Conservation (phyloP, 2,797 vertebrate genomes). For the Ctenochaetus hawaiiensis region DNA sequence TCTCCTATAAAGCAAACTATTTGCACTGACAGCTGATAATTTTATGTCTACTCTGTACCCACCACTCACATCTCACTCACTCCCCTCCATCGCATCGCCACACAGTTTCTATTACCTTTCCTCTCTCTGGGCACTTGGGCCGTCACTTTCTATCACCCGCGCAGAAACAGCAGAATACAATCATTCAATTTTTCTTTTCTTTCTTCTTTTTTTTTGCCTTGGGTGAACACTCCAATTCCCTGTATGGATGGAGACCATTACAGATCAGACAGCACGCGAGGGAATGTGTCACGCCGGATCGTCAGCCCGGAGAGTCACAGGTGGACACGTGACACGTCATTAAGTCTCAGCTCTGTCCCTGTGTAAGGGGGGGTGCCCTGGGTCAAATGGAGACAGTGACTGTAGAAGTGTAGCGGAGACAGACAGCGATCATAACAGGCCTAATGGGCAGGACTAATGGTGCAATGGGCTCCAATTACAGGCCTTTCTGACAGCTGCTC, state of each 20-base stretch:
- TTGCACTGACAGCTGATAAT: constrained; percentile 52
- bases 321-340: constrained; percentile 77
- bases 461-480: constrained; percentile 83
- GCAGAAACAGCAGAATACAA: constrained; percentile 53
- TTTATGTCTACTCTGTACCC: constrained; percentile 32
- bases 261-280: constrained; percentile 62
- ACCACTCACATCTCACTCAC: constrained; percentile 43
- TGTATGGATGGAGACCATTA: constrained; percentile 68
- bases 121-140: constrained; percentile 34
- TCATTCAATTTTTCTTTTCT: constrained; percentile 38
- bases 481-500: constrained; percentile 83
- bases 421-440: constrained; percentile 83
- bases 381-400: constrained; percentile 82
- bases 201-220: constrained; percentile 25
- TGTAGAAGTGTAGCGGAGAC: constrained; percentile 69
- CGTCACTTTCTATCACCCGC: constrained; percentile 36
- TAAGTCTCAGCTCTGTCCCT: constrained; percentile 68
- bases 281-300: constrained; percentile 55
- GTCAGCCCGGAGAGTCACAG: constrained; percentile 58
- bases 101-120: constrained; percentile 50
- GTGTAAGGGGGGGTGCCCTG: constrained; percentile 66
- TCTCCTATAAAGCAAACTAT: constrained; percentile 42
- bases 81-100: constrained; percentile 16
- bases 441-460: constrained; percentile 84
- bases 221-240: constrained; percentile 62